Evolutionary conservation across 2,797 vertebrate genomes (phyloP).

Genomic region (Carcharodon carcharias): DNA sequence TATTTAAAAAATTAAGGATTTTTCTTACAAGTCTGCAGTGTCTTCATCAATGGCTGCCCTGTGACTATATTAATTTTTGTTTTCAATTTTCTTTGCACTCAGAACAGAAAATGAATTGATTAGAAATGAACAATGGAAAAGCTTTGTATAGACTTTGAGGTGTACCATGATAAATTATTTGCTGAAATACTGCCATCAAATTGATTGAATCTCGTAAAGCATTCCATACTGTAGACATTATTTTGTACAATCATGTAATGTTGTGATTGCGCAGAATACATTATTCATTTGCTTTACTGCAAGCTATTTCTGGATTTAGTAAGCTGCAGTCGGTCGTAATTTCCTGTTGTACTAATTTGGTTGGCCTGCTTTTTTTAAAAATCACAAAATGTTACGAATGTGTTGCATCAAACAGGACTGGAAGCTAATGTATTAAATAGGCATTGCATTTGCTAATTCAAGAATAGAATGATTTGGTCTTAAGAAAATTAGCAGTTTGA

Average conservation of each 20-base stretch:
- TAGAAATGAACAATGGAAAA: neutral
- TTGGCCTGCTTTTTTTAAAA: neutral
- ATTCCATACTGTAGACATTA: neutral
- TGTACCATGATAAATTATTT: conserved; percentile 4
- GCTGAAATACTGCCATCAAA: conserved; percentile 9
- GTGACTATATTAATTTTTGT: neutral
- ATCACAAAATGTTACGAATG: neutral
- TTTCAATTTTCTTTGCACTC: neutral
- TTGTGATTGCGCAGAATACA: neutral
- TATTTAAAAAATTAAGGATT: neutral
- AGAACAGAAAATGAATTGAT: neutral
- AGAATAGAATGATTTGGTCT: neutral
- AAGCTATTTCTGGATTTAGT: conserved; percentile 9
- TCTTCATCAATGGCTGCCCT: neutral
- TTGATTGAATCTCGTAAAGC: conserved; percentile 27
- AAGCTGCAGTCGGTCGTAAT: neutral
- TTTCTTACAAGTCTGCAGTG: neutral
- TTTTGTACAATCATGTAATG: neutral
- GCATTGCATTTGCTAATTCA: neutral
- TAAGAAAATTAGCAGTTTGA: neutral
- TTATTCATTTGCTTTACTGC: neutral
- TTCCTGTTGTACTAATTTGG: neutral
- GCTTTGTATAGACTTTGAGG: neutral
- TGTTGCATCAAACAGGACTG: neutral
- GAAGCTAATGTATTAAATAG: neutral